Conservation (phyloP, 1,140 invertebrate species). For the Drosophila pruinosa region DNA sequence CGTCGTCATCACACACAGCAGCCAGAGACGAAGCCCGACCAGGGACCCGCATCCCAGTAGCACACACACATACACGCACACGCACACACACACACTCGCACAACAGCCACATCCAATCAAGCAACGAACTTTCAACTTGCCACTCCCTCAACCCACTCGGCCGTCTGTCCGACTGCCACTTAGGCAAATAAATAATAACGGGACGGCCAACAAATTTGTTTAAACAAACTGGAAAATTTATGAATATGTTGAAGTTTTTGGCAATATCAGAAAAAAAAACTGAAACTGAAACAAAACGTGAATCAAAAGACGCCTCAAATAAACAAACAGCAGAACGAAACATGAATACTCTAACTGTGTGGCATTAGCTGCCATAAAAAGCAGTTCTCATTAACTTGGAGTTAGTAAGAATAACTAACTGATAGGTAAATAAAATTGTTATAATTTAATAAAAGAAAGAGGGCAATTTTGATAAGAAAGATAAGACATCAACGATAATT, state of each 20-base stretch:
- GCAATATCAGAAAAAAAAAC: slow-evolving; percentile 5
- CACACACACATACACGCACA: slow-evolving; percentile 12
- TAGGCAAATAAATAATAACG: slow-evolving; percentile 76
- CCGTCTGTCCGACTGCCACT: slow-evolving; percentile 42
- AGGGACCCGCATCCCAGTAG: slow-evolving; percentile 34
- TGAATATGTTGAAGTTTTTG: slow-evolving; percentile 65
- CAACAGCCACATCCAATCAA: slow-evolving; percentile 61
- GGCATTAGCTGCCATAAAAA: neutral
- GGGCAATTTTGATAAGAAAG: too few species aligned
- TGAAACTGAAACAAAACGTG: neutral
- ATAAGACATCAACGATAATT: too few species aligned
- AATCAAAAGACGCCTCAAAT: slow-evolving; percentile 3
- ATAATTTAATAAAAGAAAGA: too few species aligned
- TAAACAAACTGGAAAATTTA: slow-evolving; percentile 76
- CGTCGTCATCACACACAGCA: slow-evolving; percentile 21
- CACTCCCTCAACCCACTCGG: neutral
- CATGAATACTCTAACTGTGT: neutral
- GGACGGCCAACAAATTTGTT: slow-evolving; percentile 58
- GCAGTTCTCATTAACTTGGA: neutral
- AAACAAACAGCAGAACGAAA: neutral
- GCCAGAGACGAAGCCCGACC: neutral
- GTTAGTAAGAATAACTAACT: neutral
- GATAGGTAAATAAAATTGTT: neutral
- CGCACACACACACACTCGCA: slow-evolving; percentile 10
- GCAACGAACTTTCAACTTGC: slow-evolving; percentile 46